phyloP scores from a whole-genome alignment of 2,888 invertebrate species.

The Stratiomys singularior region DNA sequence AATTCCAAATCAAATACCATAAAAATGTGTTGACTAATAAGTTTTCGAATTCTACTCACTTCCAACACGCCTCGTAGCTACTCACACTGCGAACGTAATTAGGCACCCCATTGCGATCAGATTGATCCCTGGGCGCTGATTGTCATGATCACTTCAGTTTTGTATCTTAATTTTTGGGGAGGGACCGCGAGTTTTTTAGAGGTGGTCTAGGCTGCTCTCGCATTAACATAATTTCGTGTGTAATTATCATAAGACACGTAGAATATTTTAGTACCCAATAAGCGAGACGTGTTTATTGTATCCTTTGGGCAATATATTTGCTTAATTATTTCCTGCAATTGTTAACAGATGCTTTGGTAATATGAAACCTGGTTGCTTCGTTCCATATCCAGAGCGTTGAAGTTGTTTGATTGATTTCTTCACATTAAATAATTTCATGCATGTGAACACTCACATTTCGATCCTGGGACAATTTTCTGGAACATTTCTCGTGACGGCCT shows the following conservation, averaged over 20 bases:
- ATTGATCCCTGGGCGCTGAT: conserved; percentile 39
- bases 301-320: background rate
- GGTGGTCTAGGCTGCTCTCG: background rate
- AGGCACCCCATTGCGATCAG: conserved; percentile 40
- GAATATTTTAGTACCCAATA: background rate
- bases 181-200: background rate
- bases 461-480: no score
- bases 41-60: conserved; percentile 34
- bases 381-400: no score
- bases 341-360: conserved; percentile 3
- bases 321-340: background rate
- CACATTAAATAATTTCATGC: no score
- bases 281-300: background rate
- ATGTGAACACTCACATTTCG: no score
- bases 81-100: conserved; percentile 40
- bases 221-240: conserved; percentile 33
- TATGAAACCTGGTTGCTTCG: no score
- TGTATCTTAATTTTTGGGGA: conserved; percentile 32
- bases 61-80: conserved; percentile 30
- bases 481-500: no score
- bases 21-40: conserved; percentile 40
- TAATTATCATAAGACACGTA: conserved; percentile 1
- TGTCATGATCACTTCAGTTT: conserved; percentile 31
- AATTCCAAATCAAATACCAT: conserved; percentile 20
- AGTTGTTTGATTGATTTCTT: no score